Percentiles rank a stretch among this genome's conserved stretches.
Evolutionary conservation across 1,140 invertebrate species (phyloP).

Genomic region (Asobara japonica): DNA sequence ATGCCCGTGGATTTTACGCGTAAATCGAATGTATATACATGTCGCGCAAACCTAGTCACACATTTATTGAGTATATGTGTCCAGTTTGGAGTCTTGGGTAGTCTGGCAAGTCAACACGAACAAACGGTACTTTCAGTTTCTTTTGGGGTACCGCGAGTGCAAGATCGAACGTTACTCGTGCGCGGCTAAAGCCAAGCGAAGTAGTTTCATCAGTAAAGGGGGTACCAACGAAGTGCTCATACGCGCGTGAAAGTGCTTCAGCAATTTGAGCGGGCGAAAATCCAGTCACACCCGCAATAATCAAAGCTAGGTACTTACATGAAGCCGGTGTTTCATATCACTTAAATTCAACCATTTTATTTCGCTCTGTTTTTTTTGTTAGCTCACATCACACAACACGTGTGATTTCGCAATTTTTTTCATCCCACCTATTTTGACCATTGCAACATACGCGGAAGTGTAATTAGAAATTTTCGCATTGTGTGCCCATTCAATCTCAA

Average conservation of each 20-base stretch:
- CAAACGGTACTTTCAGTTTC: constrained; percentile 36
- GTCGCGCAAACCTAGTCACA: not conserved
- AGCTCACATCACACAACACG: not conserved
- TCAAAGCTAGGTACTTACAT: constrained; percentile 31
- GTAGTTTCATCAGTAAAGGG: not conserved
- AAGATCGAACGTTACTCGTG: constrained; percentile 18
- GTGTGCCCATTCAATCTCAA: not conserved
- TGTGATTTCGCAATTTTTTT: not conserved
- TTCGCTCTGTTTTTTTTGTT: not conserved
- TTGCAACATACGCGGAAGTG: constrained; percentile 13
- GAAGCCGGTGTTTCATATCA: constrained; percentile 20
- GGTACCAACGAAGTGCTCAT: not conserved
- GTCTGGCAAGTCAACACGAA: not conserved
- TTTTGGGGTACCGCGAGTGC: constrained; percentile 34
- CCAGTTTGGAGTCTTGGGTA: constrained; percentile 5
- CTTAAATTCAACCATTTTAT: not conserved
- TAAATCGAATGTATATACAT: not conserved
- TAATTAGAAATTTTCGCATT: not conserved
- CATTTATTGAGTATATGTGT: constrained; percentile 13
- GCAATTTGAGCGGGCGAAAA: not conserved
- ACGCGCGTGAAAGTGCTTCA: constrained; percentile 32
- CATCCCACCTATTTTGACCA: not conserved
- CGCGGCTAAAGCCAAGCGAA: not conserved
- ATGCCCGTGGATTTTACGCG: not conserved
- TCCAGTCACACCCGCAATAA: not conserved